Percentiles rank a stretch among this genome's conserved stretches.
Evolutionary conservation across 2,888 invertebrate genomes (phyloP).

Genomic region (Leucoma salicis): DNA sequence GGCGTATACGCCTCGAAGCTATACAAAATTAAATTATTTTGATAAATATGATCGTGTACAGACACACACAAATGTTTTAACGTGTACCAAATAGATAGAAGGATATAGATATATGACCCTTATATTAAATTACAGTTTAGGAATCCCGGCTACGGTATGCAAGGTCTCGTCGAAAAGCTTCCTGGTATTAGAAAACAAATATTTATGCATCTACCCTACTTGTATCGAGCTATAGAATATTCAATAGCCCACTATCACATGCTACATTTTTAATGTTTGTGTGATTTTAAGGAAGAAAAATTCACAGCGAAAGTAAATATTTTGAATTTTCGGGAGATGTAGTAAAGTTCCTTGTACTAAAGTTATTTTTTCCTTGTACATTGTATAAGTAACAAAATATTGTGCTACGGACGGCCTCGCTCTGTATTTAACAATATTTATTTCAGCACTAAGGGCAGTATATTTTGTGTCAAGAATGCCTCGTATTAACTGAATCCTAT

Average conservation of each 20-base stretch:
- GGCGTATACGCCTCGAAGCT: too few relatives aligned
- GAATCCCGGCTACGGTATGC: too few relatives aligned
- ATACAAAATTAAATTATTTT: too few relatives aligned
- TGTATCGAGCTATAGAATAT: background rate
- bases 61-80: too few relatives aligned
- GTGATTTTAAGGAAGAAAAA: too few relatives aligned
- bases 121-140: too few relatives aligned
- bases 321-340: too few relatives aligned
- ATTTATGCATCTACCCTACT: conserved; percentile 41
- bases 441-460: conserved; percentile 57
- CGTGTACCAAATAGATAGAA: too few relatives aligned
- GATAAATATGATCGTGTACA: too few relatives aligned
- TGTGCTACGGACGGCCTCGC: conserved; percentile 36
- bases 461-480: conserved; percentile 57
- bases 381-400: conserved; percentile 30
- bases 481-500: conserved; percentile 67
- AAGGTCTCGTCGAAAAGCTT: conserved; percentile 18
- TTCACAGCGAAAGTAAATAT: too few relatives aligned
- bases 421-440: conserved; percentile 63
- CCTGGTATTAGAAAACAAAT: conserved; percentile 60
- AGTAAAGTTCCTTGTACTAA: conserved; percentile 9
- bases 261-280: too few relatives aligned
- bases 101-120: too few relatives aligned
- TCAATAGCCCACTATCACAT: background rate
- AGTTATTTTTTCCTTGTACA: conserved; percentile 27